These are phyloP conservation scores for Steinernema khuongi DNA, from an alignment of 1,140 invertebrate genomes.

Conservation along the genomic window DNA sequence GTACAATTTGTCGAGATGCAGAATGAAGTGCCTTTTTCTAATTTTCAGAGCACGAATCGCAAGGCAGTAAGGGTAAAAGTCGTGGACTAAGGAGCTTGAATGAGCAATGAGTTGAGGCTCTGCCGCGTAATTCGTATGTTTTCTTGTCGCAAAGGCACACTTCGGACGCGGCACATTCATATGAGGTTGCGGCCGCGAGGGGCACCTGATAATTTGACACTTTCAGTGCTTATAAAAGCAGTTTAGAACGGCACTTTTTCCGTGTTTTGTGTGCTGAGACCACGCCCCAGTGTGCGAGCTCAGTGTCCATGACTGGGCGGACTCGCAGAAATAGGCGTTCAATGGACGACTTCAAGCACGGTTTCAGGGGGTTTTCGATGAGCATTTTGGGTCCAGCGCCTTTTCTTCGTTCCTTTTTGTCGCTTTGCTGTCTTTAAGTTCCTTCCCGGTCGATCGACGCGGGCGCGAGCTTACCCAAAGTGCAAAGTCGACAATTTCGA, in stretches of 20 bases:
- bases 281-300: not conserved
- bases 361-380: constrained; percentile 3
- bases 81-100: not conserved
- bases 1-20: too few species aligned
- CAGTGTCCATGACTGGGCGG: not conserved
- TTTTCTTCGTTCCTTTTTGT: not conserved
- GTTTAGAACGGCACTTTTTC: too few species aligned
- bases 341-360: not conserved
- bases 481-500: constrained; percentile 13
- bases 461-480: not conserved
- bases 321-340: not conserved
- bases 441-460: not conserved
- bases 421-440: not conserved
- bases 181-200: too few species aligned
- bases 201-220: too few species aligned
- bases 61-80: not conserved
- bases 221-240: too few species aligned
- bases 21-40: too few species aligned
- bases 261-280: not conserved
- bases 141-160: too few species aligned
- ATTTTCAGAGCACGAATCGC: too few species aligned
- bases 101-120: not conserved
- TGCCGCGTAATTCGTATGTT: not conserved
- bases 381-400: not conserved
- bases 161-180: too few species aligned